Evolutionary conservation across 2,797 vertebrate genomes (phyloP), one percentile per base, ranked within the genome.

Genomic region (Chaetophractus vellerosus): DNA sequence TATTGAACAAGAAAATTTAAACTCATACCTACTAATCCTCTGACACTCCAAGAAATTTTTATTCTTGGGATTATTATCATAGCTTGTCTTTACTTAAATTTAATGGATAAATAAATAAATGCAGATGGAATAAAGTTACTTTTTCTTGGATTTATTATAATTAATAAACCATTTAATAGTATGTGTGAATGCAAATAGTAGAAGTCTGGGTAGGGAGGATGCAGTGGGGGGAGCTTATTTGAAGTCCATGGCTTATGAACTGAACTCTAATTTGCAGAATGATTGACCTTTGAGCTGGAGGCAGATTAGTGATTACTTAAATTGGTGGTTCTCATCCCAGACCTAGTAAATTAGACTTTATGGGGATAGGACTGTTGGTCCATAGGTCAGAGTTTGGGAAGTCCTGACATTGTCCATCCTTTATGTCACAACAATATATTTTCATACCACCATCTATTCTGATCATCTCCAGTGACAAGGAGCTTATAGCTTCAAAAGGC

Each of bases 61-160:
- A 79, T 48, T 89, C 52, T 57, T 94, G 59, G 0, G 50, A 90
- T 4, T 52, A 52, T 52, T 52, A 52, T 52, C 50, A 38, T 38
- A 38, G 38, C 38, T 38, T 38, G 38, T 38, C 26, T 93, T 38
- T 63, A 83, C 21, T 83, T 95, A 78, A 93, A 86, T 0, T 66
- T 88, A 74, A 83, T 91, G 61, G 5, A 55, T 75, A 89, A 94
- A 95, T 89, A 93, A 94, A 91, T 88, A 80, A 93, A 55, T 85
- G 57, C 75, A 72, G 16, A 86, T 64, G 6, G 95, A 72, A 83
- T 85, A 21, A 92, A 96, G 83, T 89, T 9, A 50, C 38, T 86
- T 93, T 79, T 94, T 85, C 38, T 82, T 75, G 9, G 26, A 9
- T 79, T 86, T 88, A 41, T 69, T 85, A 9, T 82, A 90, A 50